Base-by-base conservation (phyloP, 1,140 invertebrate species). In the Sitodiplosis mosellana region DNA sequence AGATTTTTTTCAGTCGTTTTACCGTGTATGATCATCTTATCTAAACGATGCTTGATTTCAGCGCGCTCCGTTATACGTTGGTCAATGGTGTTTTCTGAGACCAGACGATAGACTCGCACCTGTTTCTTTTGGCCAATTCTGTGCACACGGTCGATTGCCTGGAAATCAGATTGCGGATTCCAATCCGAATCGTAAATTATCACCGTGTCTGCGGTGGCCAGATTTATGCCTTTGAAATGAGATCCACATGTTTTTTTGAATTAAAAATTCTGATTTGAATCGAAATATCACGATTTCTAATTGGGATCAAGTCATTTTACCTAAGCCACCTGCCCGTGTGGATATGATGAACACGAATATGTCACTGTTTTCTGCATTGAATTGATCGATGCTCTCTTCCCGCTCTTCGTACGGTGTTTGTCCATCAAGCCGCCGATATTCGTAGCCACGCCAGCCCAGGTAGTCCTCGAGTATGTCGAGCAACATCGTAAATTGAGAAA, bases 151-250 rank as follows among this genome's bases (percentile, higher is more conserved):
- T 93, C 89, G 57, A 86, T 75, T 2, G 87, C 87, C 66, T 89
- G 86, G 45, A 78, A 77, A 64, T 89, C 86, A 15, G 80, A 84
- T 1, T 80, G 80, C 50, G 81, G 82, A 69, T 97, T 97, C 92
- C 92, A 97, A 68, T 97, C 93, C 10, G 94, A 93, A 73, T 99
- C 94, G 70, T 83, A 99, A 56, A 98, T 93, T 21, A 99, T 76
- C 1, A 97, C 87, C 55, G 91, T 73, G 68, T 96, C 77, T 20
- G 93, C 93, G 7, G 90, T 91, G 7, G 84, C 94, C 55, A 98
- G 71, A 69, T 98, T 98, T 0, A 98, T 77, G 20, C 94, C 94
- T 27, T 3, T 27, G 27, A n/a, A n/a, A n/a, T n/a, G n/a, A n/a
- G n/a, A n/a, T n/a, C n/a, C n/a, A n/a, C n/a, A n/a, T n/a, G n/a